Percentiles rank a stretch among this genome's conserved stretches.
These are phyloP conservation scores for Palloptera scutellata DNA, from an alignment of 2,888 invertebrate genomes.

Conservation along the genomic window DNA sequence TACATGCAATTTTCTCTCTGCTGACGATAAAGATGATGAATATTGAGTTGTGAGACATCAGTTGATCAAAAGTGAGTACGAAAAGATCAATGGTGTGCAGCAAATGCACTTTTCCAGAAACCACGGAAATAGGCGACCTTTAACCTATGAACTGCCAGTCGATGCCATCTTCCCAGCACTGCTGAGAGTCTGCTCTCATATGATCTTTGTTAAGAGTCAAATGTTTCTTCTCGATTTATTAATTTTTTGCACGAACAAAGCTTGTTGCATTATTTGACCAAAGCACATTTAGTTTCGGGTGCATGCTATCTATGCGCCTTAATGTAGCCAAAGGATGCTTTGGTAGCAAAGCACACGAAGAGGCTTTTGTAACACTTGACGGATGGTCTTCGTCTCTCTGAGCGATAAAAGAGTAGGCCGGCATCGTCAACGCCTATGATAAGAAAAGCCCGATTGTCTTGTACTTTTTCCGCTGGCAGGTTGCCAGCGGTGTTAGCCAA, in stretches of 20 bases:
- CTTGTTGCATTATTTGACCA: constrained; percentile 37
- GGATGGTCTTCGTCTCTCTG: constrained; percentile 27
- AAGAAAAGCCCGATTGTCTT: constrained; percentile 21
- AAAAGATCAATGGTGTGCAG: too few species aligned
- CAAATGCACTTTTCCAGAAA: too few species aligned
- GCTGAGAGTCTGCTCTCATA: constrained; percentile 22
- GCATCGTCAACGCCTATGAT: constrained; percentile 30
- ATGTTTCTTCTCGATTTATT: constrained; percentile 22
- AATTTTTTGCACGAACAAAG: constrained; percentile 24
- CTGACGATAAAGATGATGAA: constrained; percentile 33
- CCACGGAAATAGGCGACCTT: too few species aligned
- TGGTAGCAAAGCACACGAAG: constrained; percentile 39
- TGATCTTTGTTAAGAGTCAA: constrained; percentile 23
- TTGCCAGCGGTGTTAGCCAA: too few species aligned
- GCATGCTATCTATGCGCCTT: constrained; percentile 32
- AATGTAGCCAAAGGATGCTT: constrained; percentile 34
- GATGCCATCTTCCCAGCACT: constrained; percentile 29
- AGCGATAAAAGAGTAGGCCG: constrained; percentile 34
- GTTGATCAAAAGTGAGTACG: too few species aligned
- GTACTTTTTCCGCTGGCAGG: constrained; percentile 19
- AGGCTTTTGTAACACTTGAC: constrained; percentile 33
- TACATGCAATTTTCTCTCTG: constrained; percentile 28
- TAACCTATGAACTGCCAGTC: too few species aligned
- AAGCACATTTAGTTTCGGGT: constrained; percentile 31
- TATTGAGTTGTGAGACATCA: too few species aligned